A percentile compares a stretch with the other conserved stretches of the same genome.
Conservation (phyloP, 2,797 vertebrate species). For the Morelia viridis region DNA sequence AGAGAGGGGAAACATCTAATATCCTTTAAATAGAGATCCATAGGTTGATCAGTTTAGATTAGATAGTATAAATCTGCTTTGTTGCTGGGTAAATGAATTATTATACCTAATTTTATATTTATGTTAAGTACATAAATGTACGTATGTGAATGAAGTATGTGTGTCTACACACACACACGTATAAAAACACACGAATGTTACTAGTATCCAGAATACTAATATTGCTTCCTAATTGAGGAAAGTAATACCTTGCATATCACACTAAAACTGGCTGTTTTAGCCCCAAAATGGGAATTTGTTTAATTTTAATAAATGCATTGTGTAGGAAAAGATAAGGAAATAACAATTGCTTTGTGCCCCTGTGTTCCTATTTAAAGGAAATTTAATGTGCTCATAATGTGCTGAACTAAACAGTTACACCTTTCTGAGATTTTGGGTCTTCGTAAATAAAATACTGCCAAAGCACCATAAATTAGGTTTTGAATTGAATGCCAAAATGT, state of each 20-base stretch:
- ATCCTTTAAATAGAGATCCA: background rate
- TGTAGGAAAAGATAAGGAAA: background rate
- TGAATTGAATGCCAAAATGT: background rate
- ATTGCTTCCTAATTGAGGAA: background rate
- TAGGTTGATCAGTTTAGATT: background rate
- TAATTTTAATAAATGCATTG: background rate
- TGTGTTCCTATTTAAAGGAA: background rate
- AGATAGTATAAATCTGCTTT: background rate
- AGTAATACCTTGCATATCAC: background rate
- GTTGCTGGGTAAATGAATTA: background rate
- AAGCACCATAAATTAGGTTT: background rate
- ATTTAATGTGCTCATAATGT: background rate
- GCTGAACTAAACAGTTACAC: background rate
- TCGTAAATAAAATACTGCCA: background rate
- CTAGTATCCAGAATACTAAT: background rate
- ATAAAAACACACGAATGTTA: no score
- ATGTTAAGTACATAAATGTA: background rate
- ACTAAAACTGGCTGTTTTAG: slow-evolving; percentile 3
- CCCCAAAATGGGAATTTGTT: background rate
- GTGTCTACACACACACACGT: no score
- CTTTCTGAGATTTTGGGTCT: background rate
- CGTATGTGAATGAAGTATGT: background rate
- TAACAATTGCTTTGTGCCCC: background rate
- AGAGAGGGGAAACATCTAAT: background rate
- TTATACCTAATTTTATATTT: background rate